A percentile compares a stretch with the other conserved stretches of the same genome.
These are phyloP conservation scores for Suncus etruscus DNA, from an alignment of 2,113 vertebrate species.

Conservation along the genomic window DNA sequence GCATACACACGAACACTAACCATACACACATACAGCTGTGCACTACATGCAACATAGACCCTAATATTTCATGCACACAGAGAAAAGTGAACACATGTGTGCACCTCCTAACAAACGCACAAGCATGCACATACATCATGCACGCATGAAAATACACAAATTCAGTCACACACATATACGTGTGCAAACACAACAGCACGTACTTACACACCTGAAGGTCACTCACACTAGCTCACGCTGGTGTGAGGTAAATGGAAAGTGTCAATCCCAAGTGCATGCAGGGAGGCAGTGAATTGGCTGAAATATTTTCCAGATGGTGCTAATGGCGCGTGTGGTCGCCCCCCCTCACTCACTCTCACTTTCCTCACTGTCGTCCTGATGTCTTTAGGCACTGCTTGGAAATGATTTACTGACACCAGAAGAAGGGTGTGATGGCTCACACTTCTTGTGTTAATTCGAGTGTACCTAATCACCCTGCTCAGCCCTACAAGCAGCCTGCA, in stretches of 20 bases:
- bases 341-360: background rate
- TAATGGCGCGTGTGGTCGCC: background rate
- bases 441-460: slow-evolving; percentile 43
- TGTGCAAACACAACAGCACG: too few relatives aligned
- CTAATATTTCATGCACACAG: too few relatives aligned
- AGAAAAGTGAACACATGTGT: too few relatives aligned
- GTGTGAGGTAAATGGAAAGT: background rate
- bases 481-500: slow-evolving; percentile 19
- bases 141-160: too few relatives aligned
- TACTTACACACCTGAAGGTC: too few relatives aligned
- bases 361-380: background rate
- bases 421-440: slow-evolving; percentile 14
- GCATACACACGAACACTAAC: too few relatives aligned
- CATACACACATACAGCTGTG: too few relatives aligned
- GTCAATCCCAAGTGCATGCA: background rate
- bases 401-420: slow-evolving; percentile 5
- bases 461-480: slow-evolving; percentile 61
- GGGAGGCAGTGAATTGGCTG: background rate
- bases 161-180: background rate
- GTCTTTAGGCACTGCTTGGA: slow-evolving; percentile 33
- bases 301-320: background rate
- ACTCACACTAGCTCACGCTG: background rate
- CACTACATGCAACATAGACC: too few relatives aligned
- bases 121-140: too few relatives aligned
- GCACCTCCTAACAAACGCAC: too few relatives aligned